phyloP scores from a whole-genome alignment of 2,888 invertebrate genomes.

The Lagria hirta region DNA sequence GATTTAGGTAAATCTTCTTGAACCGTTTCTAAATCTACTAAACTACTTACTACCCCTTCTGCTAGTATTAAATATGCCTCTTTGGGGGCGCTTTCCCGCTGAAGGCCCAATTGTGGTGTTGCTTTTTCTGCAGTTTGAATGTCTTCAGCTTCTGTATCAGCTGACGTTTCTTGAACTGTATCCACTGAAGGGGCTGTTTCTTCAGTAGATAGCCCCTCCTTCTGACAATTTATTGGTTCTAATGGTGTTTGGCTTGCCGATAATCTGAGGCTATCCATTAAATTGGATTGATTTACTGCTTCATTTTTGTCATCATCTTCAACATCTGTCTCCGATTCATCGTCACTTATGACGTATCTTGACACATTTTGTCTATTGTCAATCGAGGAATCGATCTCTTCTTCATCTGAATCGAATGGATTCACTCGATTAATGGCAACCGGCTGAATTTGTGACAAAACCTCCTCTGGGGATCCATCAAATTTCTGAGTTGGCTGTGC shows the following conservation, averaged over 20 bases:
- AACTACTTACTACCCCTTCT: too few species aligned
- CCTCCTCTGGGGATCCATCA: conserved; percentile 7
- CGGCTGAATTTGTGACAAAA: conserved; percentile 5
- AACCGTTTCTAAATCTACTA: conserved; percentile 39
- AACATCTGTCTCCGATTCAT: conserved; percentile 33
- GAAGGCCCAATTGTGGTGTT: too few species aligned
- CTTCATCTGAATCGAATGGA: conserved; percentile 20
- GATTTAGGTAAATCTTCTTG: conserved; percentile 35
- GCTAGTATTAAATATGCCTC: too few species aligned
- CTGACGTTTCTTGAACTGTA: not conserved
- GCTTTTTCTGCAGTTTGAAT: not conserved
- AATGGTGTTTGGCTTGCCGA: not conserved
- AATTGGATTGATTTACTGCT: not conserved
- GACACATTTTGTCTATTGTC: conserved; percentile 1
- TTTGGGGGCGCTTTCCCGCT: too few species aligned
- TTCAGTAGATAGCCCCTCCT: not conserved
- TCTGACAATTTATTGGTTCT: not conserved
- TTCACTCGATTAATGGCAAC: too few species aligned
- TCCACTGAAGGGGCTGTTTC: not conserved
- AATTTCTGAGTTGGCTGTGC: conserved; percentile 18
- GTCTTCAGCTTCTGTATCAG: not conserved
- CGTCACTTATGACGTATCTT: conserved; percentile 14
- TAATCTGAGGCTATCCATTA: not conserved
- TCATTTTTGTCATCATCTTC: conserved; percentile 23
- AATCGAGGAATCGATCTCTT: conserved; percentile 14